Percentiles rank a stretch among this genome's conserved stretches.
Evolutionary conservation across 1,140 invertebrate genomes (phyloP).

Genomic region (Drosophila mayri): DNA sequence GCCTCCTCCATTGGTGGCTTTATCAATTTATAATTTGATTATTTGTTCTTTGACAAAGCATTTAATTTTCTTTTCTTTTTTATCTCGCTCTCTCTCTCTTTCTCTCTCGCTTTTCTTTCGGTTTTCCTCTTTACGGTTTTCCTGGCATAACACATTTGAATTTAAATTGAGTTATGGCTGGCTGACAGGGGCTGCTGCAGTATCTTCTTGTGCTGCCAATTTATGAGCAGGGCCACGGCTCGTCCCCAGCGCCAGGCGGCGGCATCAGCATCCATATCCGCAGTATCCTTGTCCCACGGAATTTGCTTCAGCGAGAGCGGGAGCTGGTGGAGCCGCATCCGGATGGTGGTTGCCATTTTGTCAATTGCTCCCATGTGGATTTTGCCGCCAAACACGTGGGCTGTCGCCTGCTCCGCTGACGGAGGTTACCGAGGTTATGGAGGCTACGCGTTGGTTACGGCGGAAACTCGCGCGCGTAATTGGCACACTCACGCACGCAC

Average conservation of each 20-base stretch:
- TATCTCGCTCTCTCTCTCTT: background rate
- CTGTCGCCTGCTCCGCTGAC: slow-evolving; percentile 16
- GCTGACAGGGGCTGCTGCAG: slow-evolving; percentile 28
- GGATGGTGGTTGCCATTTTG: slow-evolving; percentile 70
- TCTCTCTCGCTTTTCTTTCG: slow-evolving; percentile 1
- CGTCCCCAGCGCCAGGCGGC: slow-evolving; percentile 56
- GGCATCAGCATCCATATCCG: slow-evolving; percentile 2
- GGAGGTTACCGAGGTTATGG: slow-evolving; percentile 21
- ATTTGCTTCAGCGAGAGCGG: slow-evolving; percentile 1
- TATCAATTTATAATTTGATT: slow-evolving; percentile 64
- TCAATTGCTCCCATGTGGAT: slow-evolving; percentile 81
- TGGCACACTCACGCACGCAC: slow-evolving; percentile 75
- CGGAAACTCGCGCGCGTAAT: slow-evolving; percentile 79
- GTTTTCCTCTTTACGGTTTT: slow-evolving; percentile 14
- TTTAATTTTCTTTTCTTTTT: slow-evolving; percentile 29
- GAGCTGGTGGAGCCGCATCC: slow-evolving; percentile 13
- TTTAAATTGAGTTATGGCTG: slow-evolving; percentile 79
- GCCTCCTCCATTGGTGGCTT: slow-evolving; percentile 61
- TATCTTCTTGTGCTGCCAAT: slow-evolving; percentile 69
- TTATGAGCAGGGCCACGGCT: slow-evolving; percentile 70
- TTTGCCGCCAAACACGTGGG: slow-evolving; percentile 77
- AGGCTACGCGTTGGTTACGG: slow-evolving; percentile 48
- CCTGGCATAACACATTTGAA: slow-evolving; percentile 64
- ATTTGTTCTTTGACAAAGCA: slow-evolving; percentile 54
- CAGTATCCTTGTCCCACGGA: slow-evolving; percentile 13